Evolutionary conservation across 2,113 vertebrate species (phyloP).

Genomic region (Australoheros scitulus): DNA sequence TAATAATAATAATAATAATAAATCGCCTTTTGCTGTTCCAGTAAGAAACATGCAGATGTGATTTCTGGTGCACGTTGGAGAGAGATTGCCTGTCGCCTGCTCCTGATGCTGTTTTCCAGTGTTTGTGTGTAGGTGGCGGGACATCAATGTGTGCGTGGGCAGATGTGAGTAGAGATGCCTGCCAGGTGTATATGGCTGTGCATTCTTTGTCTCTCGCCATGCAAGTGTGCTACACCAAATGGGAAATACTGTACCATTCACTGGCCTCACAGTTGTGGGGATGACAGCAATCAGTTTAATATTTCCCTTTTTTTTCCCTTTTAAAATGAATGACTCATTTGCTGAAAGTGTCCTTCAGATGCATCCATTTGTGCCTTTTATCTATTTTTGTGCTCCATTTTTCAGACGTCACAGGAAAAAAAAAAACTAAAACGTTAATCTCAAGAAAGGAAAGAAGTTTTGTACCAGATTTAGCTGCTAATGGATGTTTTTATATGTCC

Average conservation of each 20-base stretch:
- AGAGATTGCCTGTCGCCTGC: constrained; percentile 10
- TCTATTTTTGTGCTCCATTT: constrained; percentile 21
- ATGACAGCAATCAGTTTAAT: constrained; percentile 2
- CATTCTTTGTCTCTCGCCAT: constrained; percentile 57
- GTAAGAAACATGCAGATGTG: constrained; percentile 16
- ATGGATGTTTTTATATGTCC: constrained; percentile 30
- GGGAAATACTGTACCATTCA: constrained; percentile 33
- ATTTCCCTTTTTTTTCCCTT: not conserved
- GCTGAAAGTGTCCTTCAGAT: constrained; percentile 18
- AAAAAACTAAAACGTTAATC: not conserved
- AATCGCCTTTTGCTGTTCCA: not conserved
- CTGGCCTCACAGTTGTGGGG: constrained; percentile 6
- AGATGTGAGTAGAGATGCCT: constrained; percentile 72
- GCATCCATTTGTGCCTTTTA: constrained; percentile 25
- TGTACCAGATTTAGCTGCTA: constrained; percentile 23
- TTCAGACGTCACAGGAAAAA: constrained; percentile 11
- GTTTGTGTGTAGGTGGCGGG: constrained; percentile 68
- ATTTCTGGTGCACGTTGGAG: constrained; percentile 15
- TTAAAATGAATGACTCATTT: constrained; percentile 19
- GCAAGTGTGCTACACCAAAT: constrained; percentile 38
- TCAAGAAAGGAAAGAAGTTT: constrained; percentile 7
- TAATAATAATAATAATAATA: not conserved
- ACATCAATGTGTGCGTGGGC: constrained; percentile 67
- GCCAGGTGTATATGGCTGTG: constrained; percentile 67
- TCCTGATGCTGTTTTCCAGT: constrained; percentile 53